Percentiles rank a stretch among this genome's conserved stretches.
Conservation (phyloP, 2,797 vertebrate species). For the Yasuhikotakia modesta region DNA sequence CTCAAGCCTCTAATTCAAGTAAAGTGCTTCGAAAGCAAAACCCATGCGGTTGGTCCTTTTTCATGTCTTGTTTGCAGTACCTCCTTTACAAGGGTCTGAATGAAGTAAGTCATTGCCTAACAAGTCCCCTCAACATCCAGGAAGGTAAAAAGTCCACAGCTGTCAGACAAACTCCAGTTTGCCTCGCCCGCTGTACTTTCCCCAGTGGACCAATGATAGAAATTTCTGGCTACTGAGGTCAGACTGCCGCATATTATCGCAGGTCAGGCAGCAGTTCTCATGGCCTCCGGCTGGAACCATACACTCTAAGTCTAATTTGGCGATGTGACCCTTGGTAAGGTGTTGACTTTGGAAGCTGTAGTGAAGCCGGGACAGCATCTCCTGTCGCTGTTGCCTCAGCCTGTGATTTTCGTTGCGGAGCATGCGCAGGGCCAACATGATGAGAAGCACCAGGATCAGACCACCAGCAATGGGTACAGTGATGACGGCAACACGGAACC, state of each 20-base stretch:
- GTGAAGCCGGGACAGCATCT: constrained; percentile 96
- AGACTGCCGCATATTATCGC: constrained; percentile 92
- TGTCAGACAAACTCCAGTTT: constrained; percentile 97
- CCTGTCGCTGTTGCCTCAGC: constrained; percentile 90
- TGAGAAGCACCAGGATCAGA: constrained; percentile 92
- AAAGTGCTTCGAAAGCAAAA: constrained; percentile 98
- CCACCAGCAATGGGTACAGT: constrained; percentile 96
- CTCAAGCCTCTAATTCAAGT: constrained; percentile 76
- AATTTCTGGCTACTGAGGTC: constrained; percentile 88
- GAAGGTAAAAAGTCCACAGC: neutral
- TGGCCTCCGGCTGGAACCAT: constrained; percentile 95
- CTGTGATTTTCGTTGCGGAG: constrained; percentile 94
- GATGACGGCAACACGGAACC: constrained; percentile 97
- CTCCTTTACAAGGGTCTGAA: constrained; percentile 21
- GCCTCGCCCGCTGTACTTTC: constrained; percentile 92
- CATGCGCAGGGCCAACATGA: constrained; percentile 94
- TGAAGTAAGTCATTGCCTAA: neutral
- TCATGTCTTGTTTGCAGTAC: constrained; percentile 53
- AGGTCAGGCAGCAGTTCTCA: constrained; percentile 95
- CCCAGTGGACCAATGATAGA: constrained; percentile 95
- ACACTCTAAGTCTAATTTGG: constrained; percentile 95
- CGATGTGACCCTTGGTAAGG: constrained; percentile 88
- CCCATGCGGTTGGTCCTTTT: constrained; percentile 72
- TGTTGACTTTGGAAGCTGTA: constrained; percentile 96
- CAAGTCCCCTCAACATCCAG: constrained; percentile 1